Evolutionary conservation across 1,140 invertebrate genomes (phyloP), one percentile per base, ranked within the genome.

Genomic region (Anadara kagoshimensis): DNA sequence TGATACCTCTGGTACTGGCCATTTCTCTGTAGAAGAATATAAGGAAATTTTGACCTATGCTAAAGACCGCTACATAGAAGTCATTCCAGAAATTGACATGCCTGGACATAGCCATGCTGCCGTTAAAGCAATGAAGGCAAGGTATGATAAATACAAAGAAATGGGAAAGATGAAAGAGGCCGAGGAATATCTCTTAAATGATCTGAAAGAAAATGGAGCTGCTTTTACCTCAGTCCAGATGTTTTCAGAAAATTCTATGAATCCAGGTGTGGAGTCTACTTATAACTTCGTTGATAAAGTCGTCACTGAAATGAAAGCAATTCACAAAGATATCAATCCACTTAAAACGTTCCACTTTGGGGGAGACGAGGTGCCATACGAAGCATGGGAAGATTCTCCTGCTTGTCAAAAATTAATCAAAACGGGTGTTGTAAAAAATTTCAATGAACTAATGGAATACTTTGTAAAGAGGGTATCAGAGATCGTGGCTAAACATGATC

Each of bases 81-180:
- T 88, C 1, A 84, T 88, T 64, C 87, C 87, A 20, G 87, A 89
- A 59, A 85, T 89, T 68, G 87, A 89, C 70, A 83, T 89, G 82
- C 87, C 87, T 11, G 86, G 87, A 36, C 87, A 89, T 57, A 84
- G 82, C 64, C 83, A 84, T 77, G 87, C 87, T 53, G 85, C 87
- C 16, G 80, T 88, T 36, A 77, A 75, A 67, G 78, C 85, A 26
- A 87, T 87, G 85, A 78, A 83, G 73, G 79, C 80, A 1, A 61
- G 83, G 22, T 69, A 84, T 57, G 67, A 76, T 26, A 59, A 75
- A 51, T 73, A 70, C 18, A 80, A 76, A 41, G 70, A 69, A 12
- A 58, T 36, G 12, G 76, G 76, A 41, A 69, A 83, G 20, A 59
- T 56, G n/a, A 45, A 72, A 44, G 81, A 81, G 62, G 83, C 80